Percentiles rank a stretch among this genome's conserved stretches.
Conservation (phyloP, 2,797 vertebrate species). For the Melanotaenia pygmaea region DNA sequence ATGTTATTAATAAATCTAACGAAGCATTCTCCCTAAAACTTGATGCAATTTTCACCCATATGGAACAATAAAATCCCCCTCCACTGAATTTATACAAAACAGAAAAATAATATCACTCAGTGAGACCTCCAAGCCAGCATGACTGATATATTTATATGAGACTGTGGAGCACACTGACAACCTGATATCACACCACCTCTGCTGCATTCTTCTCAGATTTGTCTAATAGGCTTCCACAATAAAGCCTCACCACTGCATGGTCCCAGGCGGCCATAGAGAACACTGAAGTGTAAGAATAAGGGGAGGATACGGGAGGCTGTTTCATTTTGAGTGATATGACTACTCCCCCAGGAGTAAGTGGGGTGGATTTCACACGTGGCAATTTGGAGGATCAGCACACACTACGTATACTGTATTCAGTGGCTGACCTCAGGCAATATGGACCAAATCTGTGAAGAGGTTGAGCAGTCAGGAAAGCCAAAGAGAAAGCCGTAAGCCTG, state of each 20-base stretch:
- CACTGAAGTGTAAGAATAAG: constrained; percentile 64
- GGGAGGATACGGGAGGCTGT: constrained; percentile 68
- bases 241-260: constrained; percentile 68
- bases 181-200: constrained; percentile 76
- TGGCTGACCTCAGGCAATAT: constrained; percentile 71
- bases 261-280: constrained; percentile 67
- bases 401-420: constrained; percentile 70
- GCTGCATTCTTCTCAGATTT: constrained; percentile 79
- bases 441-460: constrained; percentile 65
- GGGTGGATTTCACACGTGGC: constrained; percentile 79
- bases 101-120: constrained; percentile 75
- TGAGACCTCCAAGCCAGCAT: constrained; percentile 78
- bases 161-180: constrained; percentile 77
- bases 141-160: constrained; percentile 86
- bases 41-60: constrained; percentile 74
- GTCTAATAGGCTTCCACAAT: constrained; percentile 84
- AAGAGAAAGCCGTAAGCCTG: constrained; percentile 27
- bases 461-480: constrained; percentile 43
- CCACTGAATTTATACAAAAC: constrained; percentile 52
- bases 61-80: constrained; percentile 57
- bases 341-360: constrained; percentile 74
- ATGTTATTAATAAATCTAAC: constrained; percentile 81
- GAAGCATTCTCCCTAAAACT: constrained; percentile 73
- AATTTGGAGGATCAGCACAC: constrained; percentile 81
- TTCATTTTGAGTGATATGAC: constrained; percentile 79